Evolutionary conservation across 2,797 vertebrate genomes (phyloP), one percentile per base, ranked within the genome.

Genomic region (Cephalopachus bancanus): DNA sequence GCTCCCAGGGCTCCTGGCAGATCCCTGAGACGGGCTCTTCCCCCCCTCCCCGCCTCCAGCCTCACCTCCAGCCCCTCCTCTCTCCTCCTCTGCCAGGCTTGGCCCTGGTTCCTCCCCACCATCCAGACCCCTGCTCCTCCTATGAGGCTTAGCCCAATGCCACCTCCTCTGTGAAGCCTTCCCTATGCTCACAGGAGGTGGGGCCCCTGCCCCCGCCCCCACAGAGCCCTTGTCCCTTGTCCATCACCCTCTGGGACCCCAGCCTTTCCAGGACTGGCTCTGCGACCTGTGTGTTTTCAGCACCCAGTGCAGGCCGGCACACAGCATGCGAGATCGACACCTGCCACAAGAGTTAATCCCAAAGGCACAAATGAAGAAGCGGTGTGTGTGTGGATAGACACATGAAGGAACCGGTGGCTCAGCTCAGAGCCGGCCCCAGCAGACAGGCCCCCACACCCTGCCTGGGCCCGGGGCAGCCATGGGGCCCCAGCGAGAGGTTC

Each of bases 161-260:
- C 93, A 79, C 53, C 83, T 84, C 72, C 59, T 80, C 76, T 78
- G 17, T 11, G 59, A 92, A 83, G 30, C 1, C 44, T 26, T 55
- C 75, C 44, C 55, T 26, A 67, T 7, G 44, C 67, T 62, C 57
- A 11, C 10, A 19, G 59, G 69, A 83, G 83, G 44, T 16, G 1
- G 49, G 11, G 49, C 30, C 3, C 3, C 64, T 7, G 7, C 37
- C 65, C 59, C 28, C 0, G 1, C 37, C 19, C 28, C 44, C 26
- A 17, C 71, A 44, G 8, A 72, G 3, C 30, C 17, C 33, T 67
- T 14, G n/a, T 33, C 16, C 12, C 57, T 78, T 44, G 26, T 24
- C 30, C n/a, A 26, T 3, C 44, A 55, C 51, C 12, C 1, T 10
- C 49, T 59, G 3, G 19, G 83, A 12, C 10, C 10, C 71, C 51